Conservation (phyloP, 2,888 invertebrate species). For the Anthrax anthrax region DNA sequence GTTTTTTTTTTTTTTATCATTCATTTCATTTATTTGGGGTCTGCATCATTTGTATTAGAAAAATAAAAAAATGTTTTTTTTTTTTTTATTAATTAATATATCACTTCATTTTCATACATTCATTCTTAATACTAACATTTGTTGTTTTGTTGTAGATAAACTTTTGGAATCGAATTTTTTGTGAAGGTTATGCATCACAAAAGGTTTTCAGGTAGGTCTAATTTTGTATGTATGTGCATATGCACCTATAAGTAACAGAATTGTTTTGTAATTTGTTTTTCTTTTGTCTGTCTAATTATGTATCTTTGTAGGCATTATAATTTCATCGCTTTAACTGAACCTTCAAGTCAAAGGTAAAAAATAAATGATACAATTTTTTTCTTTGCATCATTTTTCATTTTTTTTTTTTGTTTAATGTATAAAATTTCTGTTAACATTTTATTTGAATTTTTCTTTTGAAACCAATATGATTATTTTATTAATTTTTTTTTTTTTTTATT, state of each 20-base stretch:
- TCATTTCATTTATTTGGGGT: too few relatives aligned
- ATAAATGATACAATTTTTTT: too few relatives aligned
- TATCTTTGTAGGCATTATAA: conserved; percentile 40
- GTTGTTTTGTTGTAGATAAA: conserved; percentile 47
- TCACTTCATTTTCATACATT: background rate
- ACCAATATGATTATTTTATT: too few relatives aligned
- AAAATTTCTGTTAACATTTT: too few relatives aligned
- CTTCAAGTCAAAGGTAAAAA: conserved; percentile 20
- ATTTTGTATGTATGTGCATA: background rate
- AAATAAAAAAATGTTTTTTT: background rate
- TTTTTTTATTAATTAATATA: background rate
- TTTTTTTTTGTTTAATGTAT: too few relatives aligned
- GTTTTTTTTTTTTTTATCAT: too few relatives aligned
- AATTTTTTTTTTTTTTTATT: too few relatives aligned
- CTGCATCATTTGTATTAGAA: background rate
- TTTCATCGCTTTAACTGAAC: conserved; percentile 35
- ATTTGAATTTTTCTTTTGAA: too few relatives aligned
- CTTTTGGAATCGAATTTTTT: conserved; percentile 42
- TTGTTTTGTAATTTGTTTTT: background rate
- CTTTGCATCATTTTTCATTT: too few relatives aligned
- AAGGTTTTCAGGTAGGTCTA: conserved; percentile 44
- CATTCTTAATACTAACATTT: conserved; percentile 15
- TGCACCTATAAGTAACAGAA: background rate
- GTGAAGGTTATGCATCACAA: conserved; percentile 34
- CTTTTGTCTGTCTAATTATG: conserved; percentile 6